Percentiles rank a stretch among this genome's conserved stretches.
Conservation (phyloP, 2,888 invertebrate genomes). For the Agrotis ipsilon region DNA sequence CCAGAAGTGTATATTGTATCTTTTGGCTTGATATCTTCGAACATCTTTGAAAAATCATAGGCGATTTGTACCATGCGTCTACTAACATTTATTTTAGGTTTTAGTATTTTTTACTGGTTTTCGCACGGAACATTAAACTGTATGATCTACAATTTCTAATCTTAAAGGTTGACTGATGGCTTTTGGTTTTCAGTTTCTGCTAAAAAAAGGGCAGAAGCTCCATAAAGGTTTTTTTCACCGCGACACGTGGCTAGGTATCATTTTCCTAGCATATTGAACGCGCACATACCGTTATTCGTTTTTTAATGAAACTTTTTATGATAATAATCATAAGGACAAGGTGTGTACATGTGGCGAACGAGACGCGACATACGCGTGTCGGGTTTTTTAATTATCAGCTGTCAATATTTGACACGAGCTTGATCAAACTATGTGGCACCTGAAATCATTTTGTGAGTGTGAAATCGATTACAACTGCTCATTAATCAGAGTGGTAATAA, state of each 20-base stretch:
- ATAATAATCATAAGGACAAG: constrained; percentile 53
- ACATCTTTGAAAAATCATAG: not conserved
- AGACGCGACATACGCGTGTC: constrained; percentile 62
- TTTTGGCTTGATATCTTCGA: too few relatives aligned
- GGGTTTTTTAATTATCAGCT: constrained; percentile 62
- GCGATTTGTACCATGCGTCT: too few relatives aligned
- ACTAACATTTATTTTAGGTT: too few relatives aligned
- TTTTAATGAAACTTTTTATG: constrained; percentile 60
- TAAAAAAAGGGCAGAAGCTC: constrained; percentile 9
- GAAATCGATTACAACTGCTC: constrained; percentile 34
- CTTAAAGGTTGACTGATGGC: too few relatives aligned
- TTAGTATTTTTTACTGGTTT: too few relatives aligned
- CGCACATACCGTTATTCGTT: constrained; percentile 62
- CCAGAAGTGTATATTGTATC: too few relatives aligned
- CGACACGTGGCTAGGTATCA: constrained; percentile 72
- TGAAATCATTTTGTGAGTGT: constrained; percentile 22
- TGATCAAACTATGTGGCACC: constrained; percentile 33
- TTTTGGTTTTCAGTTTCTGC: too few relatives aligned
- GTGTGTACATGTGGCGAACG: constrained; percentile 63
- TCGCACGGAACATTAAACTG: too few relatives aligned
- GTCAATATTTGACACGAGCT: constrained; percentile 48
- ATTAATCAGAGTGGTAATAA: constrained; percentile 16
- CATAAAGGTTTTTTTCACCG: constrained; percentile 51
- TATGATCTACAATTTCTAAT: too few relatives aligned
- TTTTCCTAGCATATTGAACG: constrained; percentile 74